phyloP scores from a whole-genome alignment of 2,113 vertebrate genomes.

The Melanerpes formicivorus region DNA sequence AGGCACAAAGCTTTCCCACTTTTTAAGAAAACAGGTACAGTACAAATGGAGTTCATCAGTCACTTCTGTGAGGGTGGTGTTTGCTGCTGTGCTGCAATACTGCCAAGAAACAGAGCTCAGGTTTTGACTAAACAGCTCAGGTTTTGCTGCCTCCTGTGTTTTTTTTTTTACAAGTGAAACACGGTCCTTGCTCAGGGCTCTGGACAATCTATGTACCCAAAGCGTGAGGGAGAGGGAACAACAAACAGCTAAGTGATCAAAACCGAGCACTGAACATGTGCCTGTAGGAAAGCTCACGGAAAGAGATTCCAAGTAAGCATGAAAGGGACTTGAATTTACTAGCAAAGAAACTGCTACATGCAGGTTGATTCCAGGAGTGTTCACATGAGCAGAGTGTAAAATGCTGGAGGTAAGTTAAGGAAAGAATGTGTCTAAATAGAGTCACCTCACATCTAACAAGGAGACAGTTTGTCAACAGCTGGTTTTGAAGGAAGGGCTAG shows the following conservation, averaged over 20 bases:
- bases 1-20: background rate
- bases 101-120: rapidly evolving
- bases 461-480: background rate
- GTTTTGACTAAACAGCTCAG: background rate
- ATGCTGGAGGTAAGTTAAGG: background rate
- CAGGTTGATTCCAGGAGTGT: background rate
- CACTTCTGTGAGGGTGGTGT: background rate
- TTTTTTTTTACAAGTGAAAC: background rate
- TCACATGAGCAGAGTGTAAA: background rate
- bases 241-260: background rate
- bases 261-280: rapidly evolving
- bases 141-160: background rate
- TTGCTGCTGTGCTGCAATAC: background rate
- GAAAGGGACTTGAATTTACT: background rate
- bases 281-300: background rate
- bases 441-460: background rate
- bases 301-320: background rate
- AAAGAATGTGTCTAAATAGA: background rate
- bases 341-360: background rate
- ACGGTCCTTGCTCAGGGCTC: background rate
- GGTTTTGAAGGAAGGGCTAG: background rate
- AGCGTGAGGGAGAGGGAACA: background rate
- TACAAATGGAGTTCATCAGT: background rate
- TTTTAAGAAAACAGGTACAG: background rate
- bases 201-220: background rate